Evolutionary conservation across 2,113 vertebrate species (phyloP).

Genomic region (Malurus alboscapulatus): DNA sequence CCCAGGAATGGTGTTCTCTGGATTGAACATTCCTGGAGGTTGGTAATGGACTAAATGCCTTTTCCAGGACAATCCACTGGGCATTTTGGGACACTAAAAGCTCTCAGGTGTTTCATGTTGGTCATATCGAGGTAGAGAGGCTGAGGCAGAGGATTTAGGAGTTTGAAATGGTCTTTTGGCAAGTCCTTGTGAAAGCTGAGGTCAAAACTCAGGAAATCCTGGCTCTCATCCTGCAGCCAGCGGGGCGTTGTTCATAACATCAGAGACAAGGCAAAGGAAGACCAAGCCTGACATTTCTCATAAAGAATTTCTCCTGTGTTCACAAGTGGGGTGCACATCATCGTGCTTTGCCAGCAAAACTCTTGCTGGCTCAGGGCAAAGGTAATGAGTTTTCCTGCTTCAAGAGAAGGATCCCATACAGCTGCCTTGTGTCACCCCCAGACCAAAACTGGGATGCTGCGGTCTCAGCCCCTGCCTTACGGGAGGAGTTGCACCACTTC

Average conservation of each 20-base stretch:
- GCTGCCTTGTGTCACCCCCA: accelerated
- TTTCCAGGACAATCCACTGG: background rate
- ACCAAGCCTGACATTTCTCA: background rate
- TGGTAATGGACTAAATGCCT: background rate
- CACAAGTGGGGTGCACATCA: background rate
- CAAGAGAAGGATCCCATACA: background rate
- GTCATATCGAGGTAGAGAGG: accelerated
- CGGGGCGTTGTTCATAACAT: background rate
- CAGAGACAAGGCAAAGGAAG: background rate
- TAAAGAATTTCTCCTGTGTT: background rate
- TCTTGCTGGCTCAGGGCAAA: background rate
- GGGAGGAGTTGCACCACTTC: background rate
- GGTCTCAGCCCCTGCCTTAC: background rate
- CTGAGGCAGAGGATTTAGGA: background rate
- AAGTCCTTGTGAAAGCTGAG: background rate
- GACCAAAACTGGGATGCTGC: background rate
- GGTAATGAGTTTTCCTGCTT: background rate
- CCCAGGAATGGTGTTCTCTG: background rate
- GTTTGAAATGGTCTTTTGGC: background rate
- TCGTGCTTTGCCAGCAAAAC: background rate
- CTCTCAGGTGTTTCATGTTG: accelerated
- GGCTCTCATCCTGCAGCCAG: background rate
- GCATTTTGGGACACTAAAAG: background rate
- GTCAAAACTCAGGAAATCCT: background rate
- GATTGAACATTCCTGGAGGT: background rate